These are phyloP conservation scores for Subanguina moxae DNA, from an alignment of 1,140 invertebrate genomes.

Conservation along the genomic window DNA sequence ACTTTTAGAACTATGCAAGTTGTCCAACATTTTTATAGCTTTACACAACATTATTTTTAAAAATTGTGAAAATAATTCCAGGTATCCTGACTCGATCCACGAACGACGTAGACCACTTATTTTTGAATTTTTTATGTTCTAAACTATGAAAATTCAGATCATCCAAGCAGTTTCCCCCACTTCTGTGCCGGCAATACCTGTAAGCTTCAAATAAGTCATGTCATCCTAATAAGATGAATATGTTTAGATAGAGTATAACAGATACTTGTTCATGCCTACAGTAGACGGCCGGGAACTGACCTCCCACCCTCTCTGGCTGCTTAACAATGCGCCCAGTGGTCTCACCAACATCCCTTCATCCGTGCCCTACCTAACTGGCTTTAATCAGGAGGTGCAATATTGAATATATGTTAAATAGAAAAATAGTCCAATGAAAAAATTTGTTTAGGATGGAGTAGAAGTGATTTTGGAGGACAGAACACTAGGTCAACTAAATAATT, in stretches of 20 bases:
- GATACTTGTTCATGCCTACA: conserved; percentile 55
- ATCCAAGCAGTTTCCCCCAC: conserved; percentile 45
- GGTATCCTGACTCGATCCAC: conserved; percentile 53
- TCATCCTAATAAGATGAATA: neutral
- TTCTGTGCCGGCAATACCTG: conserved; percentile 42
- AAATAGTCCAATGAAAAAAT: too few species aligned
- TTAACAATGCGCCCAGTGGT: conserved; percentile 47
- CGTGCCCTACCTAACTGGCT: conserved; percentile 52
- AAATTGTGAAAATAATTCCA: conserved; percentile 17
- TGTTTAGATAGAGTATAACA: conserved; percentile 52
- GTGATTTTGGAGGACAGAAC: conserved; percentile 53
- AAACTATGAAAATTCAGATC: neutral
- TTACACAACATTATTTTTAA: too few species aligned
- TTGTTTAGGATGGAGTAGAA: conserved; percentile 46
- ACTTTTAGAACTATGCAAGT: too few species aligned
- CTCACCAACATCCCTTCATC: conserved; percentile 38
- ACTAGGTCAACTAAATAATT: conserved; percentile 27
- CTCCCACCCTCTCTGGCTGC: conserved; percentile 49
- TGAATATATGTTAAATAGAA: too few species aligned
- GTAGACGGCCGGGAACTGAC: conserved; percentile 44
- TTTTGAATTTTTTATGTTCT: too few species aligned
- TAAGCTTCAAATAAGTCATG: conserved; percentile 2
- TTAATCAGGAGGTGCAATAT: conserved; percentile 39
- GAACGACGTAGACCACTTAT: conserved; percentile 36
- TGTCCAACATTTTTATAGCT: too few species aligned